Conservation (phyloP, 2,113 vertebrate genomes). For the Dicentrarchus labrax region DNA sequence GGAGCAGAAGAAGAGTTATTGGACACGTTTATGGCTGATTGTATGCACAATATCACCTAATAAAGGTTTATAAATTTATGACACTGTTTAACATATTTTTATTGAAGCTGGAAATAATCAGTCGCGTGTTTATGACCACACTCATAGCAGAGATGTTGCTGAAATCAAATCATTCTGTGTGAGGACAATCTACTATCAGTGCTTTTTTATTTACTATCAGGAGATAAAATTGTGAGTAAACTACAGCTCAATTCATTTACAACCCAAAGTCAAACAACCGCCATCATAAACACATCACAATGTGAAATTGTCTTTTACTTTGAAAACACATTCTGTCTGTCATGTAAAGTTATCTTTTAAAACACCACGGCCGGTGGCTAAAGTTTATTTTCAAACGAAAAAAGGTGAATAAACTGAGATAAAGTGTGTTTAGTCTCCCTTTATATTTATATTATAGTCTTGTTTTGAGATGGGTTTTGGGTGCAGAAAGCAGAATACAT, state of each 20-base stretch:
- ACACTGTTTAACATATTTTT: constrained; percentile 11
- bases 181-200: constrained; percentile 26
- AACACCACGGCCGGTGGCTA: not conserved
- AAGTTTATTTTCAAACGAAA: constrained; percentile 5
- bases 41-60: not conserved
- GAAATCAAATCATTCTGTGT: constrained; percentile 3
- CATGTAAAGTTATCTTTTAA: not conserved
- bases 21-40: not conserved
- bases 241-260: not conserved
- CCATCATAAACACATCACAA: not conserved
- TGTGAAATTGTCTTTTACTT: not conserved
- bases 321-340: not conserved
- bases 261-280: not conserved
- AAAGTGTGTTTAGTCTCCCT: not conserved
- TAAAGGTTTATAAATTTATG: not conserved
- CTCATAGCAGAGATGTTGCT: not conserved
- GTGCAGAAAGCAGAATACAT: constrained; percentile 59
- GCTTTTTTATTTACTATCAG: not conserved
- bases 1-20: not conserved
- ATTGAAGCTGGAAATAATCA: not conserved
- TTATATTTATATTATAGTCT: constrained; percentile 10
- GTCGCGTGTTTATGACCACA: not conserved
- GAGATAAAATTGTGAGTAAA: constrained; percentile 22
- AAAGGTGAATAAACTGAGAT: constrained; percentile 27
- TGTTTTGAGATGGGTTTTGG: constrained; percentile 53